Evolutionary conservation across 2,797 vertebrate genomes (phyloP).

Genomic region (Florisuga fusca): DNA sequence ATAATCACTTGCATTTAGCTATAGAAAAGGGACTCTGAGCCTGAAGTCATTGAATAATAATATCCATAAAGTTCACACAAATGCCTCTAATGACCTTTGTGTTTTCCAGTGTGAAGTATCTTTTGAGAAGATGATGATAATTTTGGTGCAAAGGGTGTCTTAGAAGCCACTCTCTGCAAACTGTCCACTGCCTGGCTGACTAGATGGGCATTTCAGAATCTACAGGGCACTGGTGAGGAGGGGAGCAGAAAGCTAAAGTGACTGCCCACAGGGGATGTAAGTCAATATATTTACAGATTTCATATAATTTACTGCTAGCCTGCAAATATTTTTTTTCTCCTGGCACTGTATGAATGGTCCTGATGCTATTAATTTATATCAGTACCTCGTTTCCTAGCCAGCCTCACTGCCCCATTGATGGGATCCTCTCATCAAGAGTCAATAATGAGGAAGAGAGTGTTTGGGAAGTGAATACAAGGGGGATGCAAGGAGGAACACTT

Average conservation of each 20-base stretch:
- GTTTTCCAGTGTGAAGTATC: not conserved
- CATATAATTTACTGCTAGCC: not conserved
- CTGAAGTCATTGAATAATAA: not conserved
- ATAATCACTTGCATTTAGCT: conserved; percentile 24
- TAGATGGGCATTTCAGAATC: not conserved
- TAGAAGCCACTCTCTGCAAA: not conserved
- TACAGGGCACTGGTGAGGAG: not conserved
- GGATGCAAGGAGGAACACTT: too few relatives aligned
- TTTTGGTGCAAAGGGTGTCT: not conserved
- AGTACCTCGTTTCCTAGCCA: too few relatives aligned
- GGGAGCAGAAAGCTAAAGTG: not conserved
- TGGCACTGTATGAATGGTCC: too few relatives aligned
- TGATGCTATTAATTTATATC: too few relatives aligned
- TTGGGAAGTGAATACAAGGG: too few relatives aligned
- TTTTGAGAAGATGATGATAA: not conserved
- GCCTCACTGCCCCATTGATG: too few relatives aligned
- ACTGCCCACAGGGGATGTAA: not conserved
- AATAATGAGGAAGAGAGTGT: too few relatives aligned
- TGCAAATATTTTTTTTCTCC: not conserved
- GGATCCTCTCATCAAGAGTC: too few relatives aligned
- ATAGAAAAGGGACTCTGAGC: not conserved
- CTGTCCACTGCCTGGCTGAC: not conserved
- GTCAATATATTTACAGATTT: not conserved
- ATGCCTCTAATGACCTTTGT: not conserved
- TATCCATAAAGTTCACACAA: not conserved